phyloP scores from a whole-genome alignment of 1,140 invertebrate species.

The Drosophila arawakana region DNA sequence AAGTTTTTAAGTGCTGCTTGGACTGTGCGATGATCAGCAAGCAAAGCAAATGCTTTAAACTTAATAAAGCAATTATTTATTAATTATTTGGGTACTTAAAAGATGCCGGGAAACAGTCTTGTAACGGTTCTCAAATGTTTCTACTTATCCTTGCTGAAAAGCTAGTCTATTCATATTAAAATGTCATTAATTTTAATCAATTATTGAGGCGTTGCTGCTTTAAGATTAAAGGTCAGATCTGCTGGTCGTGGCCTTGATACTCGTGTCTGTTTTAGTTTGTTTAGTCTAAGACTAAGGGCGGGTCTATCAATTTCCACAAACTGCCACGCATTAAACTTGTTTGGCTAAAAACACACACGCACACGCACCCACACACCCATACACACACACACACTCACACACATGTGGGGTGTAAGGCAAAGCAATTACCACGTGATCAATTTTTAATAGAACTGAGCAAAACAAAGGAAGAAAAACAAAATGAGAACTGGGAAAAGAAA shows the following conservation, averaged over 20 bases:
- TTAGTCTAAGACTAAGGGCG: conserved; percentile 4
- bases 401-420: background rate
- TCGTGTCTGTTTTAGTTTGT: background rate
- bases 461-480: conserved; percentile 22
- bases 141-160: too few species aligned
- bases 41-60: too few species aligned
- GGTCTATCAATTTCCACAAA: conserved; percentile 41
- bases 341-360: conserved; percentile 2
- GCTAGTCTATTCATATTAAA: background rate
- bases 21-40: too few species aligned
- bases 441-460: conserved; percentile 42
- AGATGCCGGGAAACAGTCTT: too few species aligned
- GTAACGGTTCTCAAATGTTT: too few species aligned
- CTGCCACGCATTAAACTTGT: conserved; percentile 27
- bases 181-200: conserved; percentile 26
- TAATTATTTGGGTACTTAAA: too few species aligned
- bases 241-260: conserved; percentile 48
- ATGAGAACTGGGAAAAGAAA: conserved; percentile 13
- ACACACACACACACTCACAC: background rate
- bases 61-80: too few species aligned
- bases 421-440: conserved; percentile 54
- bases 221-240: conserved; percentile 14
- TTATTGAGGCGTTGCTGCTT: background rate
- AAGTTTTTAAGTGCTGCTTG: too few species aligned
- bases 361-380: background rate